These are phyloP conservation scores for Xylocampa areola DNA, from an alignment of 2,888 invertebrate species.

Conservation along the genomic window DNA sequence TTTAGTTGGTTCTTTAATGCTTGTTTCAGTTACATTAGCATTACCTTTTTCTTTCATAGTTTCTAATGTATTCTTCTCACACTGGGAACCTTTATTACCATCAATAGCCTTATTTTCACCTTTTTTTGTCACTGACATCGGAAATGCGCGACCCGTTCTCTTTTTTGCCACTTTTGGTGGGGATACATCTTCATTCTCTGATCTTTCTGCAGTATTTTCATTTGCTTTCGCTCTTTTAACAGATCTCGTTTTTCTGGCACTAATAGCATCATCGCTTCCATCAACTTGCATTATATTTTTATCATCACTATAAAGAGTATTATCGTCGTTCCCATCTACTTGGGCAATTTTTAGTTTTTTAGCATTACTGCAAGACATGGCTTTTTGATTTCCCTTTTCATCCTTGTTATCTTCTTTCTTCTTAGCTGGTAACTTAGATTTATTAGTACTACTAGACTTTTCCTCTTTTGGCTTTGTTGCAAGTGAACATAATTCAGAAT, in stretches of 20 bases:
- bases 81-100: slow-evolving; percentile 17
- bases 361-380: slow-evolving; percentile 54
- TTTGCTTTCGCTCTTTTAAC: slow-evolving; percentile 64
- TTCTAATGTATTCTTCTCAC: slow-evolving; percentile 16
- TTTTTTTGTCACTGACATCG: slow-evolving; percentile 28
- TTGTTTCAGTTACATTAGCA: not conserved
- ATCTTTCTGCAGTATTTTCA: slow-evolving; percentile 35
- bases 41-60: slow-evolving; percentile 9
- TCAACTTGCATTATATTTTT: slow-evolving; percentile 67
- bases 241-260: slow-evolving; percentile 62
- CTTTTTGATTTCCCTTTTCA: slow-evolving; percentile 43
- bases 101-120: slow-evolving; percentile 11
- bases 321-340: slow-evolving; percentile 86
- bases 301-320: slow-evolving; percentile 54
- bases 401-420: slow-evolving; percentile 49
- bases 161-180: slow-evolving; percentile 77
- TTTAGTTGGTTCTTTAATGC: slow-evolving; percentile 13
- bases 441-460: slow-evolving; percentile 43
- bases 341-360: slow-evolving; percentile 82
- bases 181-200: slow-evolving; percentile 68
- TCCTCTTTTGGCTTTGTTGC: slow-evolving; percentile 81
- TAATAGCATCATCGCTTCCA: slow-evolving; percentile 63
- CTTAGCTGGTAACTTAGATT: slow-evolving; percentile 34
- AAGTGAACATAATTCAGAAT: slow-evolving; percentile 91
- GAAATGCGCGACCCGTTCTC: slow-evolving; percentile 15